Evolutionary conservation across 2,113 vertebrate species (phyloP).

Genomic region (Cochlearius cochlearius): DNA sequence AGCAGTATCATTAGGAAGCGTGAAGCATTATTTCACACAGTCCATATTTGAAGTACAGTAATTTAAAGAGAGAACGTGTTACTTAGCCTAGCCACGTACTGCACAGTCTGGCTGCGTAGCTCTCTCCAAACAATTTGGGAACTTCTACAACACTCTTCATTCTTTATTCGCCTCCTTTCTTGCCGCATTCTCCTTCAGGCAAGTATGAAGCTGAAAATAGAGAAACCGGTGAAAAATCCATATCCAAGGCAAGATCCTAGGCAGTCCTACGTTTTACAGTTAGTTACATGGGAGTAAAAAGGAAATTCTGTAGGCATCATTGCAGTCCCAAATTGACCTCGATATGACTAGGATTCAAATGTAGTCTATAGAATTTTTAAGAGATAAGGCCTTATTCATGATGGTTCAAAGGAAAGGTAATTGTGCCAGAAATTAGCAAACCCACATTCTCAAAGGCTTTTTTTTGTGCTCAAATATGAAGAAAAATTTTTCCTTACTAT

Average conservation of each 20-base stretch:
- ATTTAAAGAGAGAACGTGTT: neutral
- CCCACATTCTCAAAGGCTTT: neutral
- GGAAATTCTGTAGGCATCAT: neutral
- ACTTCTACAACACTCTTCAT: neutral
- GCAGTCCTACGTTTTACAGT: neutral
- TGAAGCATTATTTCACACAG: neutral
- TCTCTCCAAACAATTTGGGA: neutral
- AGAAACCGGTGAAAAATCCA: neutral
- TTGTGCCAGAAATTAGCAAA: neutral
- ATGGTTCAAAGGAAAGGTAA: neutral
- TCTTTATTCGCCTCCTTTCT: neutral
- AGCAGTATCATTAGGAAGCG: neutral
- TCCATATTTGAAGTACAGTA: neutral
- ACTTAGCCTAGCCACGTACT: neutral
- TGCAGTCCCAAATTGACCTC: neutral
- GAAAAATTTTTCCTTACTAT: neutral
- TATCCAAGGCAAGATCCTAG: neutral
- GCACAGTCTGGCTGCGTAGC: neutral
- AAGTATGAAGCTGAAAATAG: neutral
- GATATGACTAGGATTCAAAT: neutral
- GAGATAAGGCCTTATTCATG: neutral
- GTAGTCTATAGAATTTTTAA: neutral
- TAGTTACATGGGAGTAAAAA: neutral
- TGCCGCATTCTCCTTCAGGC: neutral
- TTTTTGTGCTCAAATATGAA: neutral